Base-by-base conservation (phyloP, 2,797 vertebrate genomes). In the Coregonus ussuriensis region DNA sequence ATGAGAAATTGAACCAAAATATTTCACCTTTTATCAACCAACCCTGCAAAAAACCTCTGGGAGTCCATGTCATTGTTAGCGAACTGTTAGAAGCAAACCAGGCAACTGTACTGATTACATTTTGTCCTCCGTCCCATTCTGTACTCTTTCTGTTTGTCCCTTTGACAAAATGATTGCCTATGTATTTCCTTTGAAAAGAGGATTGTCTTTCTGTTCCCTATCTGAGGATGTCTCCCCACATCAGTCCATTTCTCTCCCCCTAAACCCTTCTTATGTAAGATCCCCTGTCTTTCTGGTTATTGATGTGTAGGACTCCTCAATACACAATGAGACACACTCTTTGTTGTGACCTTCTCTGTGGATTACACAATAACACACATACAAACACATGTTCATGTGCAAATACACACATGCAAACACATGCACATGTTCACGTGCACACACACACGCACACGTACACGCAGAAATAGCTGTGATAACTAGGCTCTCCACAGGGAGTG, bases 301-400 rank as follows among this genome's bases (percentile, higher is more conserved):
- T 16, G 53, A 54, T 18, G 5, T 87, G 77, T 75, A 76, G 74
- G 76, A 62, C 66, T 82, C 71, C 72, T 74, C 80, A 52, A 66
- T 29, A 18, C 79, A 83, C 74, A 74, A 79, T 89, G 88, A 91
- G 74, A 89, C 88, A 91, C 65, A 62, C 6, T 2, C 77, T 86
- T 77, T 71, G 77, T 81, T 81, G 21, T 84, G 84, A 91, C 81
- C 85, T 89, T 83, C 83, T 75, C 77, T 47, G 76, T 63, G 21
- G 21, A 86, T 79, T 62, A 74, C 74, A 52, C 74, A 54, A 29
- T 13, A 51, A 75, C 54, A 37, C 21, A 65, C 56, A 47, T 15
- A 52, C 25, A 52, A 41, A 51, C 73, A 51, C 59, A 51, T 7
- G 37, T 62, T 29, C 62, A 35, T 62, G 62, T 37, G 71, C 56